A percentile compares a stretch with the other conserved stretches of the same genome.
Conservation (phyloP, 2,113 vertebrate genomes). For the Opisthocomus hoazin region DNA sequence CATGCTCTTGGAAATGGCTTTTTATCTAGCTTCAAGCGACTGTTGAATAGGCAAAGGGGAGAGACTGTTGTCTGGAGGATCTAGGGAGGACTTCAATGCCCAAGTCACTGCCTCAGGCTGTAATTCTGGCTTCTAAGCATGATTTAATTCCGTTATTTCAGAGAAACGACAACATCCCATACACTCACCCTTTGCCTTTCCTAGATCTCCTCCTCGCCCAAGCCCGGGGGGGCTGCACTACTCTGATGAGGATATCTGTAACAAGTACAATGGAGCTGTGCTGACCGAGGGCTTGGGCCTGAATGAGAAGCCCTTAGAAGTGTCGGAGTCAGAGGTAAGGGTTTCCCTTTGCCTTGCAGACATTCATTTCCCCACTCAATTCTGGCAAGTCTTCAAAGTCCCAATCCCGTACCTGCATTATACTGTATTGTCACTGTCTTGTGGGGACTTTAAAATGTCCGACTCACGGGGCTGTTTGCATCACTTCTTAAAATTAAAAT, state of each 20-base stretch:
- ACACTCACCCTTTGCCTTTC: not conserved
- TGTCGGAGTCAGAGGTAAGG: constrained; percentile 89
- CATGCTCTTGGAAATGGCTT: not conserved
- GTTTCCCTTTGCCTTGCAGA: not conserved
- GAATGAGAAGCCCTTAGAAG: constrained; percentile 85
- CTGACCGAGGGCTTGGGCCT: constrained; percentile 85
- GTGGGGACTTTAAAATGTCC: not conserved
- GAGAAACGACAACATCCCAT: not conserved
- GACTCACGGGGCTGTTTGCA: not conserved
- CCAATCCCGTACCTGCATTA: not conserved
- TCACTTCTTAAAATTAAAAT: not conserved
- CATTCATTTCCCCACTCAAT: not conserved
- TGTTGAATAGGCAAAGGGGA: not conserved
- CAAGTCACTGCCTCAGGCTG: not conserved
- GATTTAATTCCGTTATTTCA: not conserved
- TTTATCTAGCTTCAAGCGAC: not conserved
- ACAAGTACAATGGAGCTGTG: constrained; percentile 87
- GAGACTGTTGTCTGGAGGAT: not conserved
- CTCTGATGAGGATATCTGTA: constrained; percentile 93
- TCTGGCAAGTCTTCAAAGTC: not conserved
- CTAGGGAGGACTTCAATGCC: not conserved
- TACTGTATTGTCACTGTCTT: not conserved
- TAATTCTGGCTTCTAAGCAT: not conserved
- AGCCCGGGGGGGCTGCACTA: constrained; percentile 92
- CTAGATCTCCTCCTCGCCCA: constrained; percentile 91